A percentile compares a stretch with the other conserved stretches of the same genome.
Evolutionary conservation across 1,140 invertebrate genomes (phyloP).

Genomic region (Sycophaga agraensis): DNA sequence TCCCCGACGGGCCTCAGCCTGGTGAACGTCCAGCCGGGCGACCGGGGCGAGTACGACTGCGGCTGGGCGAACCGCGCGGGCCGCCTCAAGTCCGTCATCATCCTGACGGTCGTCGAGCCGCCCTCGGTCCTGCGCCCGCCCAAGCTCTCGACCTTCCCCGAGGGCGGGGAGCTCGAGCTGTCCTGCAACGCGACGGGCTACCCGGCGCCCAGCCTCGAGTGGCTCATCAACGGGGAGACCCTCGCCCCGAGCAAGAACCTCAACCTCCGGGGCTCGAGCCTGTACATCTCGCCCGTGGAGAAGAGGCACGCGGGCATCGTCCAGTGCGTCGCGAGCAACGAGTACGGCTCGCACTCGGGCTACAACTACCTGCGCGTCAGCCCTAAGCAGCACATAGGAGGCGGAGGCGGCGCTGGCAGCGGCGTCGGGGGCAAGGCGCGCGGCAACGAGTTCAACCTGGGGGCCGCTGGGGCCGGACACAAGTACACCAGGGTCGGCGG

Average conservation of each 20-base stretch:
- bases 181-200: constrained; percentile 69
- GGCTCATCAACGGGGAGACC: constrained; percentile 80
- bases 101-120: constrained; percentile 59
- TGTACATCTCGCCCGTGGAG: constrained; percentile 69
- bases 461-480: constrained; percentile 47
- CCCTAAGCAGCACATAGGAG: constrained; percentile 70
- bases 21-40: constrained; percentile 44
- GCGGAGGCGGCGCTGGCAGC: constrained; percentile 35
- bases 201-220: constrained; percentile 73
- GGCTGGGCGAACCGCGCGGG: constrained; percentile 47
- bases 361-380: constrained; percentile 68
- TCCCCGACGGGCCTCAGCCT: constrained; percentile 45
- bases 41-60: constrained; percentile 54
- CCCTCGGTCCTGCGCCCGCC: constrained; percentile 64
- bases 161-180: constrained; percentile 67
- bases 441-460: constrained; percentile 54
- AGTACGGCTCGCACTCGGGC: constrained; percentile 69
- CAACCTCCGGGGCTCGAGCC: constrained; percentile 57
- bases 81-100: constrained; percentile 48
- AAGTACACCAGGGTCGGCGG: constrained; percentile 51
- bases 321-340: constrained; percentile 85
- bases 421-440: constrained; percentile 48
- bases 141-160: constrained; percentile 62
- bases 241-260: constrained; percentile 60
- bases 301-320: constrained; percentile 85